These are phyloP conservation scores for Phenacoccus solenopsis DNA, from an alignment of 1,140 invertebrate genomes.

Conservation along the genomic window DNA sequence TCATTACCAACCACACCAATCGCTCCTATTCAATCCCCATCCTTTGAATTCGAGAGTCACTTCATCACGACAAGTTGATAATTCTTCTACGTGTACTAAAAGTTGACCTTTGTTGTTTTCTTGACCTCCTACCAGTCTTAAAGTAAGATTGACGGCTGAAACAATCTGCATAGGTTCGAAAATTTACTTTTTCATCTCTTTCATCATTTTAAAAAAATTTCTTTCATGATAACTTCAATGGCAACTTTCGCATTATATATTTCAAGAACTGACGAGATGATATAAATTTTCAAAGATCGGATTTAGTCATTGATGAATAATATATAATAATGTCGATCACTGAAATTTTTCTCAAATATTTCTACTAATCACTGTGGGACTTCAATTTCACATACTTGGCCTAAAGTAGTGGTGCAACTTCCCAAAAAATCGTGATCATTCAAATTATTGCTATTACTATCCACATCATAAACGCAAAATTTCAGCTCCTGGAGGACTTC, in stretches of 20 bases:
- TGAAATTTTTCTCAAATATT: too few relatives aligned
- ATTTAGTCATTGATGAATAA: too few relatives aligned
- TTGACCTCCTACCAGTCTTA: constrained; percentile 23
- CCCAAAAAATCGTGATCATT: constrained; percentile 43
- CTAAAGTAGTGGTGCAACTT: constrained; percentile 38
- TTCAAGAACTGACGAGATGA: too few relatives aligned
- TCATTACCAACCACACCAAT: constrained; percentile 37
- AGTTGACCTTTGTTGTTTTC: constrained; percentile 31
- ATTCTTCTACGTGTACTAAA: constrained; percentile 40
- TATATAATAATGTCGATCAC: too few relatives aligned
- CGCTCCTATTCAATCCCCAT: constrained; percentile 32
- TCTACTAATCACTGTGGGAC: too few relatives aligned
- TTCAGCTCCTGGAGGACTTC: constrained; percentile 39
- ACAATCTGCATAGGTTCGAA: constrained; percentile 29
- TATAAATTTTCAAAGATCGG: too few relatives aligned
- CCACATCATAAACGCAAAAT: constrained; percentile 42
- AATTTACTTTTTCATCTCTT: neutral
- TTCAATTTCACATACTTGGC: constrained; percentile 31
- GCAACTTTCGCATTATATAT: too few relatives aligned
- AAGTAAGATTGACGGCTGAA: constrained; percentile 29
- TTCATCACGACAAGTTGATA: constrained; percentile 39
- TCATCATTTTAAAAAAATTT: too few relatives aligned
- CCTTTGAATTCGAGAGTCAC: constrained; percentile 34
- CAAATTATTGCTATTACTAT: constrained; percentile 35
- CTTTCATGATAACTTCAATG: too few relatives aligned